phyloP scores from a whole-genome alignment of 2,797 vertebrate species.

The Sebastes itinus region DNA sequence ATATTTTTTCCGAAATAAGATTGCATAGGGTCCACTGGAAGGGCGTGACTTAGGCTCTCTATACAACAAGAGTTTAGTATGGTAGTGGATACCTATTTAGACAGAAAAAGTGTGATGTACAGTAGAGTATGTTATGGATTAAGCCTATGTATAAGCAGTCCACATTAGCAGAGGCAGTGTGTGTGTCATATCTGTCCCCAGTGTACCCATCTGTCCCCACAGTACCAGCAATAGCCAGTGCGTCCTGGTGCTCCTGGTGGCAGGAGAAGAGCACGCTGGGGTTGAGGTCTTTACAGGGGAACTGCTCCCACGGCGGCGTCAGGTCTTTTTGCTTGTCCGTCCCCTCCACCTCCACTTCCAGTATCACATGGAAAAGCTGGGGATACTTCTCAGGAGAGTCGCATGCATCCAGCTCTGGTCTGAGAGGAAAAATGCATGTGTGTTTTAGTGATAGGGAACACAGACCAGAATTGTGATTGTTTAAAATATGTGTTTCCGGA shows the following conservation, averaged over 20 bases:
- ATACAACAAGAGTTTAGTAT: no score
- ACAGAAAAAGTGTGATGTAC: not conserved
- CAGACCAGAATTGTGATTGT: not conserved
- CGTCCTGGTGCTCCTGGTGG: conserved; percentile 95
- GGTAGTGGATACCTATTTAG: not conserved
- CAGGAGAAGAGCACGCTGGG: conserved; percentile 95
- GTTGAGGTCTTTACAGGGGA: conserved; percentile 92
- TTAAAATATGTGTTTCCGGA: not conserved
- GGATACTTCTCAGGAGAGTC: conserved; percentile 98
- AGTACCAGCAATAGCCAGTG: conserved; percentile 90
- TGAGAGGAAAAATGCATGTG: conserved; percentile 51
- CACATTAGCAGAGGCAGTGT: not conserved
- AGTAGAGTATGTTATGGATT: not conserved
- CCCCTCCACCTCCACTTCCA: conserved; percentile 93
- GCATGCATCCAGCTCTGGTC: conserved; percentile 95
- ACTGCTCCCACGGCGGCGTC: conserved; percentile 98
- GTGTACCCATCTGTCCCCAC: not conserved
- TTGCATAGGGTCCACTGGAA: no score
- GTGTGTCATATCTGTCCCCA: not conserved
- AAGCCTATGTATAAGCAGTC: not conserved
- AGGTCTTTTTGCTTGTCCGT: conserved; percentile 93
- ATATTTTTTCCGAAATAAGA: no score
- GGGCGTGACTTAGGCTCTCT: no score
- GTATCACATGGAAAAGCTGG: conserved; percentile 93
- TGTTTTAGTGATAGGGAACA: not conserved